phyloP scores from a whole-genome alignment of 2,797 vertebrate species.

The Euphonia xanthogaster region DNA sequence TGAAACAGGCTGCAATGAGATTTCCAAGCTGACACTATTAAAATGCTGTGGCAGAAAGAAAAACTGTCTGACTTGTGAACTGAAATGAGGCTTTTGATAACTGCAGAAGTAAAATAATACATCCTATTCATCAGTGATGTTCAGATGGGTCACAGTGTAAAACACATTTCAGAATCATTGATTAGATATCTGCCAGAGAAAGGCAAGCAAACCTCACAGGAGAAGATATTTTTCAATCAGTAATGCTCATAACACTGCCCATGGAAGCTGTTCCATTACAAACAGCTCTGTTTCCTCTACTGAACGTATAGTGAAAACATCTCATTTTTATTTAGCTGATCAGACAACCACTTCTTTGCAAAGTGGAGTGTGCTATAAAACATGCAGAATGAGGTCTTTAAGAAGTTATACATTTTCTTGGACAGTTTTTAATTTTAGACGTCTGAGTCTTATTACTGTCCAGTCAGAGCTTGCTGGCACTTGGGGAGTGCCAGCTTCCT shows the following conservation, averaged over 20 bases:
- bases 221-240: constrained; percentile 19
- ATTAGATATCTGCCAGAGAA: background rate
- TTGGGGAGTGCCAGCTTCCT: background rate
- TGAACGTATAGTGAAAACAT: constrained; percentile 31
- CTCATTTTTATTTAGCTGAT: constrained; percentile 40
- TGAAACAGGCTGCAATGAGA: background rate
- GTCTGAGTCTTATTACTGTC: constrained; percentile 3
- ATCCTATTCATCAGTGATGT: background rate
- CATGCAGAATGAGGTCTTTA: constrained; percentile 23
- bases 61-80: background rate
- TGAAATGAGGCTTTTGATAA: constrained; percentile 34
- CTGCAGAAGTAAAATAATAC: background rate
- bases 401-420: constrained; percentile 25
- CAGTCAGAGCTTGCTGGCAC: background rate
- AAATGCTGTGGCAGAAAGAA: background rate
- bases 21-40: background rate
- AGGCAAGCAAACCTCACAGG: background rate
- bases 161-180: background rate
- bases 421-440: constrained; percentile 21
- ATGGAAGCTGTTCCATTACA: background rate
- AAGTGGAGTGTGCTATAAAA: background rate
- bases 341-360: constrained; percentile 12
- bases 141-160: background rate
- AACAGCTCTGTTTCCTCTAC: constrained; percentile 28
- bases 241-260: background rate